phyloP scores from a whole-genome alignment of 2,888 invertebrate species.

The Steinernema hermaphroditum region DNA sequence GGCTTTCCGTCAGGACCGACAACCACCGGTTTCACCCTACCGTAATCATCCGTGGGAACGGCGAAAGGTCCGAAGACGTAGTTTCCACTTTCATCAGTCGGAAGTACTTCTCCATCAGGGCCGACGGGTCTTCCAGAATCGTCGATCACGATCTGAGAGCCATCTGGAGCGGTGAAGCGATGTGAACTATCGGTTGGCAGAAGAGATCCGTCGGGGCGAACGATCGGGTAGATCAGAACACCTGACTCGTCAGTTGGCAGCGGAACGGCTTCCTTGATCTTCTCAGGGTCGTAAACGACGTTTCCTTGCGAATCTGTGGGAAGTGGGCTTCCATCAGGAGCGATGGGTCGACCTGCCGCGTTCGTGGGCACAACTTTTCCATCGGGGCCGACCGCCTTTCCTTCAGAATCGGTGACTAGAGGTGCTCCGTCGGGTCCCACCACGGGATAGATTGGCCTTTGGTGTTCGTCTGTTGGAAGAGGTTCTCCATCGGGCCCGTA shows the following conservation, averaged over 20 bases:
- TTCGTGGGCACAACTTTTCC: slow-evolving; percentile 37
- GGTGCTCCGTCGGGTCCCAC: slow-evolving; percentile 43
- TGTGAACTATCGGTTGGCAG: slow-evolving; percentile 5
- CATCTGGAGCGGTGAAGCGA: background rate
- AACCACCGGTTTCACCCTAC: slow-evolving; percentile 33
- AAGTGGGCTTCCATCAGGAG: slow-evolving; percentile 41
- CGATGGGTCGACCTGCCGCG: slow-evolving; percentile 6
- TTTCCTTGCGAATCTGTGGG: slow-evolving; percentile 46
- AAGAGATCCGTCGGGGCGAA: background rate
- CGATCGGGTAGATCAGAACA: slow-evolving; percentile 32
- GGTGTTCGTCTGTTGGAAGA: slow-evolving; percentile 43
- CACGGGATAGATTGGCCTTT: slow-evolving; percentile 10
- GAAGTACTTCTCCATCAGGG: slow-evolving; percentile 39
- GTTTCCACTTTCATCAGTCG: slow-evolving; percentile 35
- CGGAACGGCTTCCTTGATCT: background rate
- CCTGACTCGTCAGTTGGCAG: slow-evolving; percentile 36
- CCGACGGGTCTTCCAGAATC: slow-evolving; percentile 24
- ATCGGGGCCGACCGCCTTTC: slow-evolving; percentile 38
- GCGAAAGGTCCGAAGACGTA: background rate
- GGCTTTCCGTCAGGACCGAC: slow-evolving; percentile 39
- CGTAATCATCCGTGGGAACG: slow-evolving; percentile 47
- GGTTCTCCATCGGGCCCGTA: slow-evolving; percentile 49
- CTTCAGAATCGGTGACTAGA: slow-evolving; percentile 45
- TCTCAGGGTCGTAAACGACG: slow-evolving; percentile 35
- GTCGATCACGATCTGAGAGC: background rate